Percentiles rank a stretch among this genome's conserved stretches.
These are phyloP conservation scores for Uropsilus gracilis DNA, from an alignment of 2,113 vertebrate genomes.

Conservation along the genomic window DNA sequence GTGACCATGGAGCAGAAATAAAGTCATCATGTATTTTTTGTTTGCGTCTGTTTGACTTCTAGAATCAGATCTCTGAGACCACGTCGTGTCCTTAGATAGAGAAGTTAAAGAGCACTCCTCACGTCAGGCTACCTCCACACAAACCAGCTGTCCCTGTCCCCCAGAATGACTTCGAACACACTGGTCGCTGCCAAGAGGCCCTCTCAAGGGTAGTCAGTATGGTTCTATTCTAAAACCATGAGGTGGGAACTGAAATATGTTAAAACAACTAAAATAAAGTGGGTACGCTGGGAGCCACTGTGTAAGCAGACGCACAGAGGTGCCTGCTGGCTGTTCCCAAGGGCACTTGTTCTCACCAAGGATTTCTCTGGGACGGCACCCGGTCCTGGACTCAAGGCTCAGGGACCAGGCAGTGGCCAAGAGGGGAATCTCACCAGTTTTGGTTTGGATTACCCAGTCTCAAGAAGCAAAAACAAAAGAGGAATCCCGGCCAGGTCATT, in stretches of 20 bases:
- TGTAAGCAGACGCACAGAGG: fast-evolving
- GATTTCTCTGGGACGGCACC: neutral
- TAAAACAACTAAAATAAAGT: neutral
- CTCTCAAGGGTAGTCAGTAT: neutral
- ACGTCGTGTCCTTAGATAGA: neutral
- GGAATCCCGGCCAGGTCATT: neutral
- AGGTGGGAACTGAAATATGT: constrained; percentile 6
- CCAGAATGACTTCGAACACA: neutral
- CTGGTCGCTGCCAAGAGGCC: neutral
- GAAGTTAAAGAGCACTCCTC: neutral
- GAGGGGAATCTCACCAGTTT: neutral
- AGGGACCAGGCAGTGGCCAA: neutral
- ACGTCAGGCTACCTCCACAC: neutral
- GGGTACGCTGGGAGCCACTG: neutral
- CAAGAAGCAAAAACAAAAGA: constrained; percentile 34
- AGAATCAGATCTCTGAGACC: constrained; percentile 19
- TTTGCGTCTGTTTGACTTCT: neutral
- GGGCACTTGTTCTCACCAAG: constrained; percentile 8
- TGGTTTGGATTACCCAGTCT: neutral
- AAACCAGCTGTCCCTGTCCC: neutral
- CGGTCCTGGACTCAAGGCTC: neutral
- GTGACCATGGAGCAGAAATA: neutral
- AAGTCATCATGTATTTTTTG: neutral
- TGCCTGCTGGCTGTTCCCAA: neutral
- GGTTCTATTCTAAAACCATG: constrained; percentile 28